Conservation (phyloP, 2,113 vertebrate genomes). For the Bolborhynchus lineola region DNA sequence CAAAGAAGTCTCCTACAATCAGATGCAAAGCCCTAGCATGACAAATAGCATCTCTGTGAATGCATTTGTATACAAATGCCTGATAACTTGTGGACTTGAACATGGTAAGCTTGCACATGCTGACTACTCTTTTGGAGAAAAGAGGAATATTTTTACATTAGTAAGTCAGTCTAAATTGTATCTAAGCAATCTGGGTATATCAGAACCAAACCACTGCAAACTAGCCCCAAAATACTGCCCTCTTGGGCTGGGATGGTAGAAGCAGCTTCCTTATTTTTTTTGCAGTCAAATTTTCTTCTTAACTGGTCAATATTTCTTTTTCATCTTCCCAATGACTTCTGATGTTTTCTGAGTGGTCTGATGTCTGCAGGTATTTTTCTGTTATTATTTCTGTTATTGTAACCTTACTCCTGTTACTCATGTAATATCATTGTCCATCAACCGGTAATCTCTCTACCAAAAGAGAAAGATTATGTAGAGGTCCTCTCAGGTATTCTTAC, state of each 20-base stretch:
- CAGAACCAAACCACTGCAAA: neutral
- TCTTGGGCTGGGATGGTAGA: neutral
- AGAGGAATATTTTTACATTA: neutral
- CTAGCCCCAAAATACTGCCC: neutral
- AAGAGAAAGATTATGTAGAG: neutral
- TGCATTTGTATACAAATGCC: neutral
- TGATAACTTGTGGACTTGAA: neutral
- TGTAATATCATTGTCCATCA: neutral
- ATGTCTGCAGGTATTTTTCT: neutral
- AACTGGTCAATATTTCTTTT: neutral
- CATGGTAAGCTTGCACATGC: rapidly evolving
- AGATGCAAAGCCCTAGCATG: neutral
- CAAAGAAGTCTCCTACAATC: neutral
- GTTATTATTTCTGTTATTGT: neutral
- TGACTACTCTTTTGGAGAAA: neutral
- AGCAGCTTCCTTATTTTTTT: neutral
- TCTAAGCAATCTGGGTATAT: neutral
- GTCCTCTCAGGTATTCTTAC: neutral
- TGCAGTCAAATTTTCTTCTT: neutral
- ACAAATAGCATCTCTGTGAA: neutral
- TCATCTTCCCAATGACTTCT: neutral
- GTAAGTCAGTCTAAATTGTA: neutral
- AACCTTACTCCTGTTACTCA: neutral
- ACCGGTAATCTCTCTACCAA: neutral
- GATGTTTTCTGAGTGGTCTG: neutral